Base-by-base conservation (phyloP, 2,113 vertebrate species). In the Cavia porcellus region DNA sequence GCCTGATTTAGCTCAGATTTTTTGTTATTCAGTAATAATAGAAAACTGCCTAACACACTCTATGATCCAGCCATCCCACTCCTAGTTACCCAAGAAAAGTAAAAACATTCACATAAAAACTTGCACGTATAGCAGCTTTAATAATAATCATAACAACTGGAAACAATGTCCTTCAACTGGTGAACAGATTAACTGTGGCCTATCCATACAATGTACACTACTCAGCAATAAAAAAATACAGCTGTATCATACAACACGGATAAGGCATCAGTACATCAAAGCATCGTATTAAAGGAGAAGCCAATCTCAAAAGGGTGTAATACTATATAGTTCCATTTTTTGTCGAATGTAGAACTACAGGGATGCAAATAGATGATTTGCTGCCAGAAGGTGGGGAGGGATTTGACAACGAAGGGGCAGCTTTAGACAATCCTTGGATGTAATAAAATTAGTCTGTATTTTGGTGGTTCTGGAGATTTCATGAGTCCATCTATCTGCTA, bases 101-200 rank as follows among this genome's bases (percentile, higher is more conserved):
- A 19, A 79, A 89, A 90, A 47, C 25, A 80, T 45, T 92, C 59
- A 70, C 25, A 90, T 77, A 95, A 92, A 75, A 74, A 62, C 5
- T 57, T 72, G 35, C 61, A 70, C 35, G 10, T 80, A 85, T 0
- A 52, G 25, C 25, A 85, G 5, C 28, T 90, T 93, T 61, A 47
- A 75, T 55, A 93, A 83, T 32, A 68, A 57, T 75, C 75, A 64
- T 14, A 2, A 5, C 57, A 90, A 89, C 64, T 80, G 42, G n/a
- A 74, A 96, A 79, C 61, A 86, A 45, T 64, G 30, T 75, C 52
- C 66, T 88, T 83, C 57, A 55, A 57, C 13, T 61, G 38, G 2
- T 59, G 38, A 82, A 59, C 70, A 75, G 68, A 92, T n/a, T 52
- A 92, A 88, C 20, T 75, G 15, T 55, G 32, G 59, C 13, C 35